Percentiles rank a stretch among this genome's conserved stretches.
phyloP scores from a whole-genome alignment of 2,888 invertebrate genomes.

The Pherbina coryleti region DNA sequence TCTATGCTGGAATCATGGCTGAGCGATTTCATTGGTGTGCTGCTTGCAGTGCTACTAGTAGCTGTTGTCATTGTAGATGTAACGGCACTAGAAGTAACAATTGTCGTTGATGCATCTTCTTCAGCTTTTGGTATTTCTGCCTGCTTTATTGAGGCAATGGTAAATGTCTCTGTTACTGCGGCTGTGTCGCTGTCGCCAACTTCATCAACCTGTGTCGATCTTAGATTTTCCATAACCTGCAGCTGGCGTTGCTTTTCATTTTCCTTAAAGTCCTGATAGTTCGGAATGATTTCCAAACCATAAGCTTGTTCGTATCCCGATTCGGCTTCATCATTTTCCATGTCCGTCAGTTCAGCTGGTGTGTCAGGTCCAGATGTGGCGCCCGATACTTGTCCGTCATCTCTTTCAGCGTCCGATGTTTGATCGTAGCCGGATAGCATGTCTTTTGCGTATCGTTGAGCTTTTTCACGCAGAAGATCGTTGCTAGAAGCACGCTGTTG shows the following conservation, averaged over 20 bases:
- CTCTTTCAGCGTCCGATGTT: conserved; percentile 50
- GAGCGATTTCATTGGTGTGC: conserved; percentile 18
- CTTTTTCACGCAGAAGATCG: background rate
- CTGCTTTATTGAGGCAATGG: too few species aligned
- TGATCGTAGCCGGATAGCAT: background rate
- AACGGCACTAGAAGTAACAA: background rate
- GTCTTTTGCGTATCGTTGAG: background rate
- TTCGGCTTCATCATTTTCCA: conserved; percentile 70
- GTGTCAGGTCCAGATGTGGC: conserved; percentile 92
- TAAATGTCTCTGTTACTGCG: background rate
- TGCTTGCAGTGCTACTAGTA: conserved; percentile 12
- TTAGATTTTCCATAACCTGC: background rate
- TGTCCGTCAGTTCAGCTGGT: conserved; percentile 79
- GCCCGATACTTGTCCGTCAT: conserved; percentile 78
- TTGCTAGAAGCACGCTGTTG: conserved; percentile 22
- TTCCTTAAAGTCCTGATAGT: conserved; percentile 43
- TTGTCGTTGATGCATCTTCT: background rate
- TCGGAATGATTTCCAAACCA: conserved; percentile 31
- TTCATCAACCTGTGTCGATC: background rate
- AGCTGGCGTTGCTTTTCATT: conserved; percentile 33
- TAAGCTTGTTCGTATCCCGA: conserved; percentile 11
- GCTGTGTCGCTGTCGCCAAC: background rate
- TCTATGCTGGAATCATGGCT: conserved; percentile 67
- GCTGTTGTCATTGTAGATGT: background rate
- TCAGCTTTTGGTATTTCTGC: background rate